Base-by-base conservation (phyloP, 2,113 vertebrate species). In the Paraplagusia blochii region DNA sequence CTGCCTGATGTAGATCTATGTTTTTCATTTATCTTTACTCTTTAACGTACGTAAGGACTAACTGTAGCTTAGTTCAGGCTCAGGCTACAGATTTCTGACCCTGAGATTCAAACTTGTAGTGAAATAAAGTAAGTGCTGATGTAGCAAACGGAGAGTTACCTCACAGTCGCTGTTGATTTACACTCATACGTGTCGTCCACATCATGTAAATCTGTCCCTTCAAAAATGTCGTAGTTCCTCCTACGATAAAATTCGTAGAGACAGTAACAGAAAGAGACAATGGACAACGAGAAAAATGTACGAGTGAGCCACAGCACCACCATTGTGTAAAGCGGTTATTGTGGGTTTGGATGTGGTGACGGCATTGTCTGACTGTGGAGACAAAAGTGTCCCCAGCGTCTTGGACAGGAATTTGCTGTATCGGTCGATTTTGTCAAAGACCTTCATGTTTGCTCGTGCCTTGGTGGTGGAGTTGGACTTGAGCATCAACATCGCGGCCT, bases 401-500 rank as follows among this genome's bases (percentile, higher is more conserved):
- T 0, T 0, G 1, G 0, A 0, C 42, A 87, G 50, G 61, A 87
- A 87, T 1, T 0, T 0, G 0, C 10, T 0, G 13, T 44, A 85
- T 1, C 0, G 0, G 3, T 14, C 55, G 36, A 83, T 7, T 9
- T 11, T 73, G 17, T 11, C 2, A 3, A 78, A 57, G 16, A 10
- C 2, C 40, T 45, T 5, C 2, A 0, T 9, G 0, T 4, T 0
- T 1, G 12, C 56, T 36, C 44, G 13, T 3, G 9, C 11, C 1
- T 0, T 0, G 0, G 12, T 13, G 49, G 16, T 55, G 2, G 53
- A 1, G 45, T n/a, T 39, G 48, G 1, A 53, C 11, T 3, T 13
- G 2, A 0, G 3, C 0, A 61, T 18, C 3, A 88, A 13, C 45
- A 86, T 76, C 0, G 49, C 82, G 0, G 58, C 58, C 68, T 87